Conservation (phyloP, 2,888 invertebrate species). For the Parascotia fuliginaria region DNA sequence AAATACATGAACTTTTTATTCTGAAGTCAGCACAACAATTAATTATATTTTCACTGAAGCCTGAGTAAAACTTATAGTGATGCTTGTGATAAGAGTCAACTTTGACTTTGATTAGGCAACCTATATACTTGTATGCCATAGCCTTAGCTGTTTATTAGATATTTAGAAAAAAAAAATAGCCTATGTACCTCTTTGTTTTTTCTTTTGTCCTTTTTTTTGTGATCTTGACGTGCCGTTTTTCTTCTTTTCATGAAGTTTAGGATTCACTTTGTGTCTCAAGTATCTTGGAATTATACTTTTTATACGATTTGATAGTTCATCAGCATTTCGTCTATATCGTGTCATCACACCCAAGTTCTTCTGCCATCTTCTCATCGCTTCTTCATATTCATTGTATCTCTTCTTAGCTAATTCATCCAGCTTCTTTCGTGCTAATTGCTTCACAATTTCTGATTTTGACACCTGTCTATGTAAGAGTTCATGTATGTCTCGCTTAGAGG, state of each 20-base stretch:
- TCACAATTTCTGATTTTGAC: conserved; percentile 56
- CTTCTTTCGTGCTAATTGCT: conserved; percentile 54
- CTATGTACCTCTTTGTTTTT: conserved; percentile 14
- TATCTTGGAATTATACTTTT: conserved; percentile 70
- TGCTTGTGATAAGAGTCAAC: no score
- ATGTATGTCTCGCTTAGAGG: conserved; percentile 58
- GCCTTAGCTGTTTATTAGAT: no score
- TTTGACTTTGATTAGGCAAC: no score
- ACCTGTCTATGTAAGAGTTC: conserved; percentile 50
- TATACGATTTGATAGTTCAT: conserved; percentile 47
- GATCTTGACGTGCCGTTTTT: conserved; percentile 19
- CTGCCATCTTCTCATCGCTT: conserved; percentile 66
- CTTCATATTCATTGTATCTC: conserved; percentile 54
- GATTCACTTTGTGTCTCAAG: conserved; percentile 61
- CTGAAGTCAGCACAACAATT: no score
- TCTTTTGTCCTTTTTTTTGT: neutral
- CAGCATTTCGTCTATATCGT: conserved; percentile 53
- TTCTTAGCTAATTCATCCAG: conserved; percentile 49
- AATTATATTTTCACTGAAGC: no score
- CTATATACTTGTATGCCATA: no score
- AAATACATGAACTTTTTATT: no score
- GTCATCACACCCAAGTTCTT: conserved; percentile 49
- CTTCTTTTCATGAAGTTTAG: conserved; percentile 44
- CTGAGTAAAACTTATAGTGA: no score
- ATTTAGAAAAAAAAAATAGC: neutral